Percentiles rank a stretch among this genome's conserved stretches.
Evolutionary conservation across 2,888 invertebrate genomes (phyloP).

Genomic region (Marasmarcha lunaedactyla): DNA sequence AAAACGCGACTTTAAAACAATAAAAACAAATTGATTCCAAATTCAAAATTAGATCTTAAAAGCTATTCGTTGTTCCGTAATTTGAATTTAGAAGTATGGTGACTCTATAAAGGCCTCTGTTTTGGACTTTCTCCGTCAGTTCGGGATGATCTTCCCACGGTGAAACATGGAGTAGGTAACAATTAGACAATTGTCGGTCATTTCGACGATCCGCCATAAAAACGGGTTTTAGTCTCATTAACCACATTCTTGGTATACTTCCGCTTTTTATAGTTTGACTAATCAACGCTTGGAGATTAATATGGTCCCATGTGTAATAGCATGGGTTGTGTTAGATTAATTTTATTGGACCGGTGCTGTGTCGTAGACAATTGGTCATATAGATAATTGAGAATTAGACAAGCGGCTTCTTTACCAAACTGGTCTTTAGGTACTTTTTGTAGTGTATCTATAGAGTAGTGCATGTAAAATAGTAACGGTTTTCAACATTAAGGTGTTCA

Average conservation of each 20-base stretch:
- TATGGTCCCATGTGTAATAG: conserved; percentile 59
- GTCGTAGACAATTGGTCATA: conserved; percentile 60
- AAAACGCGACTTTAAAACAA: conserved; percentile 24
- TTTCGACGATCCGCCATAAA: conserved; percentile 65
- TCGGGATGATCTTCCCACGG: conserved; percentile 55
- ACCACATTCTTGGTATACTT: conserved; percentile 69
- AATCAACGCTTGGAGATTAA: conserved; percentile 67
- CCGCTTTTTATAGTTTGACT: conserved; percentile 70
- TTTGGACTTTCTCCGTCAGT: conserved; percentile 60
- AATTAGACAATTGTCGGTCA: conserved; percentile 69
- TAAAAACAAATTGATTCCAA: conserved; percentile 42
- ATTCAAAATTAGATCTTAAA: conserved; percentile 41
- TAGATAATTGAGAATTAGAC: conserved; percentile 63
- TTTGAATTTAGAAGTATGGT: conserved; percentile 45
- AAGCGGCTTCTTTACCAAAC: conserved; percentile 34
- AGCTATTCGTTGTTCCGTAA: conserved; percentile 54
- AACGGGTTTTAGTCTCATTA: conserved; percentile 65
- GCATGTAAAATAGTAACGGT: conserved; percentile 31
- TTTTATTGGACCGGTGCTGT: conserved; percentile 46
- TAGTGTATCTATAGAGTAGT: conserved; percentile 14
- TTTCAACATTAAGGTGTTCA: conserved; percentile 12
- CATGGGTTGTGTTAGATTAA: conserved; percentile 57
- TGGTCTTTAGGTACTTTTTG: conserved; percentile 40
- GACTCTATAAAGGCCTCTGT: conserved; percentile 48
- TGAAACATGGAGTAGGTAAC: conserved; percentile 54